A percentile compares a stretch with the other conserved stretches of the same genome.
phyloP scores from a whole-genome alignment of 2,113 vertebrate genomes.

The Lamprologus ornatipinnis region DNA sequence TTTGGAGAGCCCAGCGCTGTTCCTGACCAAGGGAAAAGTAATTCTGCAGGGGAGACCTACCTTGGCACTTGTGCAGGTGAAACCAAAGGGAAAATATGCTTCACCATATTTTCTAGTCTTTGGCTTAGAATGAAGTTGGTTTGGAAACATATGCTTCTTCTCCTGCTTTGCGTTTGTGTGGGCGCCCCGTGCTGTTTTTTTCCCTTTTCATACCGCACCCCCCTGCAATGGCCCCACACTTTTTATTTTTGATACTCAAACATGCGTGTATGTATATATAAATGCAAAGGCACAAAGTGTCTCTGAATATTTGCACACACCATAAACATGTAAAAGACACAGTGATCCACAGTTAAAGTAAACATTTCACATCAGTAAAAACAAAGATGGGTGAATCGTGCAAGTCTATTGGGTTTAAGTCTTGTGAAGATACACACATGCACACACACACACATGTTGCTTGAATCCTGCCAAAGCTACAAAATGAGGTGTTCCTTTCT shows the following conservation, averaged over 20 bases:
- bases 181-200: no score
- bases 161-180: no score
- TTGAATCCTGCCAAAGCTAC: slow-evolving; percentile 14
- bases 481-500: slow-evolving; percentile 38
- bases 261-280: not conserved
- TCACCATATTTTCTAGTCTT: no score
- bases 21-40: accelerated
- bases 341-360: not conserved
- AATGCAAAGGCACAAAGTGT: not conserved
- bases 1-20: no score
- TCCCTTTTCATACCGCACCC: no score
- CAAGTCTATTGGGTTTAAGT: slow-evolving; percentile 11
- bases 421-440: not conserved
- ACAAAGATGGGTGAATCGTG: not conserved
- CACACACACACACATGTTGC: not conserved
- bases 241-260: not conserved
- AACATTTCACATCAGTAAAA: not conserved
- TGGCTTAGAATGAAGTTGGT: no score
- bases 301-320: not conserved
- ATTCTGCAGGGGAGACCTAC: no score
- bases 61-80: no score
- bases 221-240: not conserved
- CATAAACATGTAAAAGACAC: not conserved
- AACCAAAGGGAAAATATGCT: no score
- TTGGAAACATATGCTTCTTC: no score